Base-by-base conservation (phyloP, 2,888 invertebrate genomes). In the Linyphia triangularis region DNA sequence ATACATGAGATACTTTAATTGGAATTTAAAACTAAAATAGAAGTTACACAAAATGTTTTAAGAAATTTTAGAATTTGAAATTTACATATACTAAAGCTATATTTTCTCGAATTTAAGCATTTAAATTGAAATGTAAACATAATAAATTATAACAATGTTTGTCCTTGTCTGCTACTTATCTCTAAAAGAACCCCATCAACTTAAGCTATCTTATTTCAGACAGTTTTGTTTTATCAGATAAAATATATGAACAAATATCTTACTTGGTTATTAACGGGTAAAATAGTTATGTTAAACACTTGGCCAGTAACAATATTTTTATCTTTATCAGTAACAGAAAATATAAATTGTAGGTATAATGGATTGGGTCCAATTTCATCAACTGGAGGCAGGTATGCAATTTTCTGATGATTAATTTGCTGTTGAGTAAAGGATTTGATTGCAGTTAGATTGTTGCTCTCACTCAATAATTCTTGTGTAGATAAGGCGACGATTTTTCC, bases 311-410 rank as follows among this genome's bases (percentile, higher is more conserved):
- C 91, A 81, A 91, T 91, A 90, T 92, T 92, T 16, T 91, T 91
- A 73, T 91, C 91, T 13, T 91, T 91, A 82, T 92, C 92, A 72
- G 91, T 91, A 10, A 92, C 92, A 30, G 92, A 92, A 90, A 92
- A 92, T 3, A 92, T 91, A 90, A 92, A 88, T 26, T 89, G 89
- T 10, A 90, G 40, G 37, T 82, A 84, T 61, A 89, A 63, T 6
- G 88, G 89, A 81, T 90, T 84, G 91, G 92, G 92, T 5, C 93
- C 93, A 10, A 93, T 92, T 82, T 93, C 93, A 19, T 90, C 89
- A 57, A 90, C 59, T 0, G 93, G 92, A 0, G 93, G 93, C 90
- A 93, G 91, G 90, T 93, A 93, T 16, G 92, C 92, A 4, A 93
- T 91, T 91, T 92, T 92, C 85, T 91, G 90, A 86, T 92, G 91